A percentile compares a stretch with the other conserved stretches of the same genome.
Conservation (phyloP, 2,797 vertebrate genomes). For the Dipus sagitta region DNA sequence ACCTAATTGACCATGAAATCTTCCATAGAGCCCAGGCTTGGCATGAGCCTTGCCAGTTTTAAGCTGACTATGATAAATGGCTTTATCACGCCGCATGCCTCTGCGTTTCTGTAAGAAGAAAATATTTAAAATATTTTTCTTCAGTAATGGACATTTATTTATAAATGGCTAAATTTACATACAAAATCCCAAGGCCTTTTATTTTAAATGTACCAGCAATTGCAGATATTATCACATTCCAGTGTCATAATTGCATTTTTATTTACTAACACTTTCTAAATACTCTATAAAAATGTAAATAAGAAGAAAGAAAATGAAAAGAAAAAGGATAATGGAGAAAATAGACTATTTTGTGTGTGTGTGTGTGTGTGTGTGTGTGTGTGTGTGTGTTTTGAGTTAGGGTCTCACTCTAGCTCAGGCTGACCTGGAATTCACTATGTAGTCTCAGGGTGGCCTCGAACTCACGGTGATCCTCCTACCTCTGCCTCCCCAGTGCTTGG, state of each 20-base stretch:
- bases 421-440: too few species aligned
- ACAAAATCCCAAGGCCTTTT: conserved; percentile 73
- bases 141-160: conserved; percentile 82
- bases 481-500: too few species aligned
- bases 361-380: too few species aligned
- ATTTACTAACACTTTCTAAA: conserved; percentile 81
- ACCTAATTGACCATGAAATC: conserved; percentile 92
- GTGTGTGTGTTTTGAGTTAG: too few species aligned
- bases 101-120: conserved; percentile 82
- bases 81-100: conserved; percentile 84
- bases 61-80: conserved; percentile 88
- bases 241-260: neutral
- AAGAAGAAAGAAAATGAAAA: neutral
- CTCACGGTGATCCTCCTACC: too few species aligned
- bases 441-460: too few species aligned
- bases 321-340: neutral
- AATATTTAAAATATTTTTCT: conserved; percentile 85
- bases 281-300: neutral
- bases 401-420: too few species aligned
- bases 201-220: accelerated
- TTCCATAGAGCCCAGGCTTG: conserved; percentile 86
- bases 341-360: too few species aligned
- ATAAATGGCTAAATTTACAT: conserved; percentile 78
- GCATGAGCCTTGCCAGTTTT: conserved; percentile 82
- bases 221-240: neutral